A percentile compares a stretch with the other conserved stretches of the same genome.
phyloP scores from a whole-genome alignment of 2,113 vertebrate species.

The Gasterosteus nipponicus region DNA sequence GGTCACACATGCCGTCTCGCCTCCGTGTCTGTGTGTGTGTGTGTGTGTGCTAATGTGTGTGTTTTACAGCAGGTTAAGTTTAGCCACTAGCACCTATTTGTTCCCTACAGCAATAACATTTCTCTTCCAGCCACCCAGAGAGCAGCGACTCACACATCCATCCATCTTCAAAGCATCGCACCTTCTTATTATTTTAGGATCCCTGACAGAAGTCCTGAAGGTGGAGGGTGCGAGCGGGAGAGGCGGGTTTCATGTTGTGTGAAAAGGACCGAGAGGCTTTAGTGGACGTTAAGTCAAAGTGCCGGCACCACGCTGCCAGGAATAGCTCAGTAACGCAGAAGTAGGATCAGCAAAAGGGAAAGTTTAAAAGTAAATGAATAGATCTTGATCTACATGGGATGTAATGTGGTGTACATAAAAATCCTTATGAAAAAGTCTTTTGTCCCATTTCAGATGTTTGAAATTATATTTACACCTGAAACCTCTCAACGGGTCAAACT shows the following conservation, averaged over 20 bases:
- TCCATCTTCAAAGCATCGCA: constrained; percentile 19
- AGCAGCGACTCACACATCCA: constrained; percentile 42
- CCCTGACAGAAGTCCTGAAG: constrained; percentile 39
- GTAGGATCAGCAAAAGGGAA: not conserved
- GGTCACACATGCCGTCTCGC: constrained; percentile 52
- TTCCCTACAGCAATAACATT: constrained; percentile 52
- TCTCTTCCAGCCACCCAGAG: constrained; percentile 50
- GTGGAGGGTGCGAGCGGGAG: constrained; percentile 16
- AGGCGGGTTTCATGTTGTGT: not conserved
- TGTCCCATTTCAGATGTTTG: not conserved
- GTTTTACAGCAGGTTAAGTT: constrained; percentile 73
- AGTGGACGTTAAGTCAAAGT: not conserved
- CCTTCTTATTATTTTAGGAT: constrained; percentile 69
- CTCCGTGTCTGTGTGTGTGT: constrained; percentile 5
- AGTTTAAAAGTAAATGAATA: not conserved
- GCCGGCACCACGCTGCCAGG: not conserved
- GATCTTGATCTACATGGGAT: no score
- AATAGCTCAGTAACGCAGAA: not conserved
- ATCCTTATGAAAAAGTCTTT: not conserved
- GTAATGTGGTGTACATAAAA: no score
- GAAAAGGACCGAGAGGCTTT: not conserved
- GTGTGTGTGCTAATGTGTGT: constrained; percentile 10
- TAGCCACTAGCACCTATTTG: constrained; percentile 72
- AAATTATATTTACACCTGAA: no score
- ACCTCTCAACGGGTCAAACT: not conserved